Evolutionary conservation across 2,797 vertebrate genomes (phyloP).

Genomic region (Melanotaenia pygmaea): DNA sequence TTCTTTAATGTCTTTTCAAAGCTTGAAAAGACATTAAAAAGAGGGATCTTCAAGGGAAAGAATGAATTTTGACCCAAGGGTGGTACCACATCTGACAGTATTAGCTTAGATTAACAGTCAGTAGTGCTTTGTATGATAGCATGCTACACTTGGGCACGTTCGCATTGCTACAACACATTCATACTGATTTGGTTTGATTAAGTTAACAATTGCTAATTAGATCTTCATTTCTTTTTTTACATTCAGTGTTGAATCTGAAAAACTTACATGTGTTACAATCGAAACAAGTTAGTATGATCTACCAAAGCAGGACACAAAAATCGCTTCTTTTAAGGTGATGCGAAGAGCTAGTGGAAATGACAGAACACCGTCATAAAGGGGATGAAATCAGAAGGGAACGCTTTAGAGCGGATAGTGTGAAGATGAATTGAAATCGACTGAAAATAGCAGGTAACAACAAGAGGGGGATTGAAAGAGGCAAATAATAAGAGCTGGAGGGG

Average conservation of each 20-base stretch:
- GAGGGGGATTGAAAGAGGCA: conserved; percentile 8
- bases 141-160: not conserved
- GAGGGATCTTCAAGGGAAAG: not conserved
- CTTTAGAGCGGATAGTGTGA: not conserved
- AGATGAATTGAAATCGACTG: conserved; percentile 24
- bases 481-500: conserved; percentile 3
- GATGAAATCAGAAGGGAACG: not conserved
- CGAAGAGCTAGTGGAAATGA: not conserved
- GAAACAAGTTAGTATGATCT: not conserved
- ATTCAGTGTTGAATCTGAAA: not conserved
- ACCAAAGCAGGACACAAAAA: not conserved
- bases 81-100: not conserved
- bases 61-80: not conserved
- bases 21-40: not conserved
- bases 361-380: not conserved
- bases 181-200: not conserved
- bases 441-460: conserved; percentile 19
- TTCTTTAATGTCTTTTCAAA: not conserved
- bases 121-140: not conserved
- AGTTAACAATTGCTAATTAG: not conserved
- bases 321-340: not conserved
- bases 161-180: not conserved
- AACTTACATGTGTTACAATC: not conserved
- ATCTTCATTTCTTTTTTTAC: not conserved
- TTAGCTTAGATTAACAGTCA: not conserved